Evolutionary conservation across 1,140 invertebrate genomes (phyloP), one percentile per base, ranked within the genome.

Genomic region (Procambarus clarkii): DNA sequence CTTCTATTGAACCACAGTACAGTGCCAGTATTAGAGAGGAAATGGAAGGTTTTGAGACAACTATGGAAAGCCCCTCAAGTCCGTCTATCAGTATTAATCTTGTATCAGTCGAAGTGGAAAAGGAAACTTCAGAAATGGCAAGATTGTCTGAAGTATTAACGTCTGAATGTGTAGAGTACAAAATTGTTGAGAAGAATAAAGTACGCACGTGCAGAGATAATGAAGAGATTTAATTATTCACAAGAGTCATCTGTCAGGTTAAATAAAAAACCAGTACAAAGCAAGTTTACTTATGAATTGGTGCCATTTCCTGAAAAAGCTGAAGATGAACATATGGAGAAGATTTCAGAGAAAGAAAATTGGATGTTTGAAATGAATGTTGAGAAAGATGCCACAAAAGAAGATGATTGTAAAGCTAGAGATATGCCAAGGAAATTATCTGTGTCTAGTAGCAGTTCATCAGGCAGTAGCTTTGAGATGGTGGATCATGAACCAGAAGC

Each of bases 381-480:
- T 34, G 24, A 44, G 24, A 11, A 21, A 34, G 69, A 74, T 74
- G 5, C 50, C 50, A 54, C 50, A 54, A 7, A 34, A 34, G 7
- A 34, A 34, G 69, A 24, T 21, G 69, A 74, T 5, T 24, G 5
- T 34, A 34, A 74, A 7, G n/a, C 34, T 74, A 74, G 24, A 34
- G 69, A 74, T 5, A 34, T 74, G 2, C 24, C 69, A 74, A 81
- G 79, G 48, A 81, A 50, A 58, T 24, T 81, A 2, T 81, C 79
- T 80, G 34, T 44, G n/a, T 54, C 50, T 34, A 88, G 86, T 80
- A 88, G 86, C 44, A 88, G 86, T 80, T 79, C 86, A 79, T 78
- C 86, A 8, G 58, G 46, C 24, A 88, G 86, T 34, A 88, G 86
- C 46, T 88, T 88, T 88, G 87, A 89, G 48, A 89, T 89, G 87